These are phyloP conservation scores for Elymnias hypermnestra DNA, from an alignment of 1,140 invertebrate genomes.

Conservation along the genomic window DNA sequence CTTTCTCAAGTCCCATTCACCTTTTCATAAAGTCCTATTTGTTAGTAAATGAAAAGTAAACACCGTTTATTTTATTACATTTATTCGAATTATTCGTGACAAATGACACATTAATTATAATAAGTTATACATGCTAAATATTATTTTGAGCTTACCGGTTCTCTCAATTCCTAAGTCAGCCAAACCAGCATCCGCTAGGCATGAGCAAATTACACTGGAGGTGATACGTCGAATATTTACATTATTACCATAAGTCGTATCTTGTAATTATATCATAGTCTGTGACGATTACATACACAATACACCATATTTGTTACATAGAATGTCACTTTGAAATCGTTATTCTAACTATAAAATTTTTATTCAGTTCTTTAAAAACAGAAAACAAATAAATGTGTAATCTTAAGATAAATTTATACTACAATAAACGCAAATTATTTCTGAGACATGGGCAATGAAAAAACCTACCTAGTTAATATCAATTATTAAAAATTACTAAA, in stretches of 20 bases:
- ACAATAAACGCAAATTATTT: slow-evolving; percentile 3
- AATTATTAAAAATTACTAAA: neutral
- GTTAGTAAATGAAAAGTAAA: slow-evolving; percentile 20
- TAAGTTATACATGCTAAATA: slow-evolving; percentile 47
- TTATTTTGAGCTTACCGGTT: slow-evolving; percentile 66
- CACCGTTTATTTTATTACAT: slow-evolving; percentile 40
- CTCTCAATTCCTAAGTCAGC: slow-evolving; percentile 69
- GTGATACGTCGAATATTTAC: slow-evolving; percentile 43
- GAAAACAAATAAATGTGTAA: neutral
- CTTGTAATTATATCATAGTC: slow-evolving; percentile 5
- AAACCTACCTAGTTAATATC: slow-evolving; percentile 8
- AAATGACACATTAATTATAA: slow-evolving; percentile 55
- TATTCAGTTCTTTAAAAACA: slow-evolving; percentile 12
- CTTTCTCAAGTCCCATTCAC: slow-evolving; percentile 28
- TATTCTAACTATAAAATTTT: neutral
- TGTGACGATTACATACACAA: slow-evolving; percentile 9
- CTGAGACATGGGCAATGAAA: slow-evolving; percentile 8
- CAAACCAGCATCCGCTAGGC: slow-evolving; percentile 39
- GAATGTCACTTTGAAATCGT: slow-evolving; percentile 5
- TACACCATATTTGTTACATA: slow-evolving; percentile 8
- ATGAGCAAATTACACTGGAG: slow-evolving; percentile 25
- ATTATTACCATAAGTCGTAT: slow-evolving; percentile 31
- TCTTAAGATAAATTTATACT: neutral
- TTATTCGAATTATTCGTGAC: slow-evolving; percentile 67
- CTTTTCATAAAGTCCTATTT: slow-evolving; percentile 17